Conservation (phyloP, 2,113 vertebrate genomes). For the Charadrius vociferus region DNA sequence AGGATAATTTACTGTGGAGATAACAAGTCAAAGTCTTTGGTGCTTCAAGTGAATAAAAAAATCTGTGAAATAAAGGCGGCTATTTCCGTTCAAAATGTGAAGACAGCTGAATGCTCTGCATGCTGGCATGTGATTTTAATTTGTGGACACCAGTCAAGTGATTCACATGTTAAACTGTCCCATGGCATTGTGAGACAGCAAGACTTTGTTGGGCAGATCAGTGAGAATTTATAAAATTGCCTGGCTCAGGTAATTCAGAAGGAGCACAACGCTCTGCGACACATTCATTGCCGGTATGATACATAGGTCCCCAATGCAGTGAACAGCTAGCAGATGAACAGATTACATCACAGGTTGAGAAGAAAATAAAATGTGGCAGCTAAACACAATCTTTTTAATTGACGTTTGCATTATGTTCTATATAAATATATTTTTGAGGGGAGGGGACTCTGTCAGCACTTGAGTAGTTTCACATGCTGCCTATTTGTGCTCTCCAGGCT, state of each 20-base stretch:
- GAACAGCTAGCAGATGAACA: background rate
- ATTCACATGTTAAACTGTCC: background rate
- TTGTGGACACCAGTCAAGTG: background rate
- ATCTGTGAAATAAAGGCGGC: background rate
- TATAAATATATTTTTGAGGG: slow-evolving; percentile 62
- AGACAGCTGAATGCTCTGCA: background rate
- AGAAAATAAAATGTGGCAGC: slow-evolving; percentile 4
- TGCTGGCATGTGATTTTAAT: background rate
- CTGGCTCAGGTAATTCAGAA: background rate
- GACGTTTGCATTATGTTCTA: background rate
- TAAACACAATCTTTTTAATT: slow-evolving; percentile 47
- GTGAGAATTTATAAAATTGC: background rate
- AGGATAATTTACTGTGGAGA: background rate
- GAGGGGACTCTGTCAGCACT: slow-evolving; percentile 55
- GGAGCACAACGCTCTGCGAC: background rate
- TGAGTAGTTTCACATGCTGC: slow-evolving; percentile 47
- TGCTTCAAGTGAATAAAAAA: background rate
- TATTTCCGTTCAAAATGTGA: background rate
- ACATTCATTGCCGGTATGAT: background rate
- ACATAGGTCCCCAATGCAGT: background rate
- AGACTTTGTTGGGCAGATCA: background rate
- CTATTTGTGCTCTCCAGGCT: background rate
- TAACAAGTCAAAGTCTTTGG: background rate
- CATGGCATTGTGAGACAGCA: background rate
- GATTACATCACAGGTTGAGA: slow-evolving; percentile 22